Conservation (phyloP, 2,113 vertebrate species). For the Myocastor coypus region DNA sequence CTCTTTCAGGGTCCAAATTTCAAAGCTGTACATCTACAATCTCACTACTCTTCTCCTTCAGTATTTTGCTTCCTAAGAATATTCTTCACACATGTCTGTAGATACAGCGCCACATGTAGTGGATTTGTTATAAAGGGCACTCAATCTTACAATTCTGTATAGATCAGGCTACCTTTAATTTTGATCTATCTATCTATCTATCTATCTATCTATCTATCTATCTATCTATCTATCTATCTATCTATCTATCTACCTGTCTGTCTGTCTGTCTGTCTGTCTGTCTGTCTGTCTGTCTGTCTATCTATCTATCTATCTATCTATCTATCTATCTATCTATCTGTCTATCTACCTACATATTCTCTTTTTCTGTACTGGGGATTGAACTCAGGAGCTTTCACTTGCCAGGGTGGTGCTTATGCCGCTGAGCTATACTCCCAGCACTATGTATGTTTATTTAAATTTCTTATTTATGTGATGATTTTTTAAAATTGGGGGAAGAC, state of each 20-base stretch:
- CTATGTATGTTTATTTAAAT: constrained; percentile 5
- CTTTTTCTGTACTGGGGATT: too few relatives aligned
- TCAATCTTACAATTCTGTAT: not conserved
- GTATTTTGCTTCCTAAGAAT: constrained; percentile 23
- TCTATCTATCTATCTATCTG: too few relatives aligned
- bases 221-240: too few relatives aligned
- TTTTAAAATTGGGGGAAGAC: not conserved
- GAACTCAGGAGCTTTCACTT: too few relatives aligned
- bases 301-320: too few relatives aligned
- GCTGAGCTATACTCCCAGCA: too few relatives aligned
- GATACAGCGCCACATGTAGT: not conserved
- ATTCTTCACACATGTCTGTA: not conserved
- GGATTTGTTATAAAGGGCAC: not conserved
- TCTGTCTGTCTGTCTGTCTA: not conserved
- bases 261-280: too few relatives aligned
- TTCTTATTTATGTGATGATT: constrained; percentile 7
- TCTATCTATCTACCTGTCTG: too few relatives aligned
- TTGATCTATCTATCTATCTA: not conserved
- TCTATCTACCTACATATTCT: too few relatives aligned
- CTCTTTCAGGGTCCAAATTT: not conserved
- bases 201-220: too few relatives aligned
- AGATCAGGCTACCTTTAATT: not conserved
- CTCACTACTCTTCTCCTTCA: not conserved
- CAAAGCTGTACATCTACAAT: not conserved
- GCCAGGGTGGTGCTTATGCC: too few relatives aligned